These are phyloP conservation scores for Fragum sueziense DNA, from an alignment of 2,888 invertebrate species.

Conservation along the genomic window DNA sequence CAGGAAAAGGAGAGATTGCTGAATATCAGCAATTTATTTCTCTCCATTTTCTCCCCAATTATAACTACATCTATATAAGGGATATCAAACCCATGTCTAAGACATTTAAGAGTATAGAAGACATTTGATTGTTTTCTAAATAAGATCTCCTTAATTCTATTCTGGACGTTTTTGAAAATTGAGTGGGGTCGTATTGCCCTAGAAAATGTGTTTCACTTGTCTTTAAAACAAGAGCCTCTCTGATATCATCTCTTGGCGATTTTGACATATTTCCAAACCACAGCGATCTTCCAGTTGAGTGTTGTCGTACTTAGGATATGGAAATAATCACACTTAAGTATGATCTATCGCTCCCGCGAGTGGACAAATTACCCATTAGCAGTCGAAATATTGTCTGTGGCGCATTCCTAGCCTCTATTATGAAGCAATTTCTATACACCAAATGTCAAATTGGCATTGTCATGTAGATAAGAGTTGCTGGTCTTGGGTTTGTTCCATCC, in stretches of 20 bases:
- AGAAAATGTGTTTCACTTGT: too few species aligned
- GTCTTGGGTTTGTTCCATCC: too few species aligned
- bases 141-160: too few species aligned
- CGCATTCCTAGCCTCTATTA: conserved; percentile 8
- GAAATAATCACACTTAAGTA: conserved; percentile 15
- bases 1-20: background rate
- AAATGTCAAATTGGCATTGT: conserved; percentile 12
- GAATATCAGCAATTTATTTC: background rate
- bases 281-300: too few species aligned
- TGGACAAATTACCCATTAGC: conserved; percentile 22
- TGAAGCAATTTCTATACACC: conserved; percentile 24
- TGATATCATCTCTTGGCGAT: too few species aligned
- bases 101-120: too few species aligned
- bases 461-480: background rate
- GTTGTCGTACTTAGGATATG: conserved; percentile 7
- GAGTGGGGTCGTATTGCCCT: too few species aligned
- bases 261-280: background rate
- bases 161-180: too few species aligned
- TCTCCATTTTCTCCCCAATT: background rate
- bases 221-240: too few species aligned
- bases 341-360: conserved; percentile 9
- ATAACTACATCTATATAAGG: too few species aligned
- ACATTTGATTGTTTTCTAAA: too few species aligned
- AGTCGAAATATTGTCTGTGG: conserved; percentile 16
- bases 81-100: too few species aligned